Conservation (phyloP, 1,140 invertebrate genomes). For the Caerostris darwini region DNA sequence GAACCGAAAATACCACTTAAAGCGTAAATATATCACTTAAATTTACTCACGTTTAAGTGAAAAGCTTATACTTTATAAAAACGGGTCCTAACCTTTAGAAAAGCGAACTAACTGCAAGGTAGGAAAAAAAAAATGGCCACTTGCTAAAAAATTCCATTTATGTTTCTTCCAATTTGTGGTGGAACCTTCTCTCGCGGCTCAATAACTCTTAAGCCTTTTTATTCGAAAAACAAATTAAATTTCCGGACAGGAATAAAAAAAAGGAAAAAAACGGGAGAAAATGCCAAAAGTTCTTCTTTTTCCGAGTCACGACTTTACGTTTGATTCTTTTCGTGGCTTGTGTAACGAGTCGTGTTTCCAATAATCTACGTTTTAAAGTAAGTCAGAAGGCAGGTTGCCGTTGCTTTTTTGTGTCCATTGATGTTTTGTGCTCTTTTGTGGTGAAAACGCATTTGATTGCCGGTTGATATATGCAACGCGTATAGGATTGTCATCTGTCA, state of each 20-base stretch:
- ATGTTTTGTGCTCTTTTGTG: constrained; percentile 4
- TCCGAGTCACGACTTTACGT: constrained; percentile 47
- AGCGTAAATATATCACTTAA: constrained; percentile 29
- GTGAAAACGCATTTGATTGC: not conserved
- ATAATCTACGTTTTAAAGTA: constrained; percentile 47
- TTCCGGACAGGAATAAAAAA: constrained; percentile 10
- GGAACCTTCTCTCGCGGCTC: constrained; percentile 26
- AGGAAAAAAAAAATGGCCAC: not conserved
- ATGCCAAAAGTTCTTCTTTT: constrained; percentile 11
- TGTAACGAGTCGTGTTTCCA: constrained; percentile 63
- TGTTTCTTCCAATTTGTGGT: constrained; percentile 25
- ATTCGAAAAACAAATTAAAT: constrained; percentile 58
- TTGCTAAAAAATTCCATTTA: constrained; percentile 50
- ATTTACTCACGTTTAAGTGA: not conserved
- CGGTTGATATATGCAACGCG: not conserved
- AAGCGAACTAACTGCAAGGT: not conserved
- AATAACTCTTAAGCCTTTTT: constrained; percentile 62
- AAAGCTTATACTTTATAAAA: constrained; percentile 24
- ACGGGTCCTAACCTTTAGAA: not conserved
- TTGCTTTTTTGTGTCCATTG: not conserved
- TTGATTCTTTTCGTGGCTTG: constrained; percentile 27
- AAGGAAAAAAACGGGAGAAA: not conserved
- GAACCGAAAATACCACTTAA: constrained; percentile 22
- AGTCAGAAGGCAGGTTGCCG: not conserved
- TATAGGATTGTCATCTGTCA: too few relatives aligned